A percentile compares a stretch with the other conserved stretches of the same genome.
phyloP scores from a whole-genome alignment of 1,140 invertebrate species.

The Halictus rubicundus region DNA sequence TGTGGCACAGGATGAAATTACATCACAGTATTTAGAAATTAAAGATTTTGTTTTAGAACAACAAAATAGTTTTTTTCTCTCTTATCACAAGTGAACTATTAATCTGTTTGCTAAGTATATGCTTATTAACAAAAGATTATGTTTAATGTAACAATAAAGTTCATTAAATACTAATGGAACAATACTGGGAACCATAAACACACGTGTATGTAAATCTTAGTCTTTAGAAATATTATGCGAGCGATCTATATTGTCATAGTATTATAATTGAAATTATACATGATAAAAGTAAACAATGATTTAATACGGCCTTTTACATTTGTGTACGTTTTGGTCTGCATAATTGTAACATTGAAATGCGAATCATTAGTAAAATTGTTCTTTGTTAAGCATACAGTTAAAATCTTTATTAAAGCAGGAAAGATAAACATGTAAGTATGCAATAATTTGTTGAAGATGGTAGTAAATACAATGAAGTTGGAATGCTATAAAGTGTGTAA shows the following conservation, averaged over 20 bases:
- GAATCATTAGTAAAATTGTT: constrained; percentile 3
- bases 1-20: constrained; percentile 15
- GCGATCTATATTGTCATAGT: constrained; percentile 4
- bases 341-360: neutral
- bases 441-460: constrained; percentile 60
- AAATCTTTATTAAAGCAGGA: constrained; percentile 9
- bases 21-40: neutral
- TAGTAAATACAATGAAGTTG: constrained; percentile 9
- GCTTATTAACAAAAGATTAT: neutral
- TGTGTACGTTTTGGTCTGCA: constrained; percentile 1
- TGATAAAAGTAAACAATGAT: neutral
- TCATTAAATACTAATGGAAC: neutral
- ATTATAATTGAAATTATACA: neutral
- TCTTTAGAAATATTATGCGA: constrained; percentile 3
- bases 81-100: neutral
- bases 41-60: neutral
- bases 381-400: neutral
- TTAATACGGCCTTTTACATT: neutral
- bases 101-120: neutral
- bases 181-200: neutral
- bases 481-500: constrained; percentile 7
- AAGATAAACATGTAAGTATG: constrained; percentile 56
- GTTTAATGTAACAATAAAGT: neutral
- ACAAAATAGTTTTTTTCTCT: neutral
- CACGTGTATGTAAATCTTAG: neutral